Percentiles rank a stretch among this genome's conserved stretches.
phyloP scores from a whole-genome alignment of 2,797 vertebrate genomes.

The Malacoraja senta region DNA sequence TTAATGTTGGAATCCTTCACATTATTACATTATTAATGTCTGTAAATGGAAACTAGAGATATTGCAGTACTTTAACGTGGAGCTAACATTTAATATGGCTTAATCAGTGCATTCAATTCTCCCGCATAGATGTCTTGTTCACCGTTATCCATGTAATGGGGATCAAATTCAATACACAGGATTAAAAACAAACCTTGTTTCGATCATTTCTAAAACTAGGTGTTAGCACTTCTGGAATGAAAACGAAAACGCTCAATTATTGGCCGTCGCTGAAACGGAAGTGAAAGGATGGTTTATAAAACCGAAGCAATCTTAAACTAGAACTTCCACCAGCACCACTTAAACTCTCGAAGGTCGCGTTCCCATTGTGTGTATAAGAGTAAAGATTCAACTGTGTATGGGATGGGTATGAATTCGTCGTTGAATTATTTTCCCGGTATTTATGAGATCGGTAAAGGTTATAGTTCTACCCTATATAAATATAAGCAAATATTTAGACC shows the following conservation, averaged over 20 bases:
- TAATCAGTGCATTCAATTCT: neutral
- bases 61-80: neutral
- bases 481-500: neutral
- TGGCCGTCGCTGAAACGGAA: neutral
- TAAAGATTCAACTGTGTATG: neutral
- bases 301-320: neutral
- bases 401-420: neutral
- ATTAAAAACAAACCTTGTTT: neutral
- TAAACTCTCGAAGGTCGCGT: neutral
- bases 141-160: neutral
- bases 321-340: neutral
- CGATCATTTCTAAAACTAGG: neutral
- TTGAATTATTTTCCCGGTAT: neutral
- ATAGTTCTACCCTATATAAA: neutral
- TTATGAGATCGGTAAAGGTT: neutral
- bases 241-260: no score
- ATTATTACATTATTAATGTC: neutral
- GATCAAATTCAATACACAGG: neutral
- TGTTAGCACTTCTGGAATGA: no score
- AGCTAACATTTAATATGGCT: neutral
- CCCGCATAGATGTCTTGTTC: neutral
- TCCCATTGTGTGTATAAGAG: neutral
- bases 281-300: neutral
- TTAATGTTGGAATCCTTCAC: neutral
- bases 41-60: neutral